These are phyloP conservation scores for Frieseomelitta varia DNA, from an alignment of 1,140 invertebrate species.

Conservation along the genomic window DNA sequence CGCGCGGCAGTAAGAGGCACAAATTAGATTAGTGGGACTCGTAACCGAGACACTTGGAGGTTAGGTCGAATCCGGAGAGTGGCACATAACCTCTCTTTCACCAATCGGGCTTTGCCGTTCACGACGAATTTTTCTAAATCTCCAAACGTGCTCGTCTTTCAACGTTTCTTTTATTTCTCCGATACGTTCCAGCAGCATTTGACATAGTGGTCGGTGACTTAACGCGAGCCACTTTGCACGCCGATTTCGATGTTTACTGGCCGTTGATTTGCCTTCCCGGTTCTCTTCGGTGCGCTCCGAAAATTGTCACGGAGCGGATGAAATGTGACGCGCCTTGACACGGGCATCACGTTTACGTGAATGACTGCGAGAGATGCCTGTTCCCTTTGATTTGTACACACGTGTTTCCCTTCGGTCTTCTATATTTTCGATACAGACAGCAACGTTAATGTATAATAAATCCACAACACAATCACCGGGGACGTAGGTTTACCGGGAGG, in stretches of 20 bases:
- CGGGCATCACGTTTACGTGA: slow-evolving; percentile 34
- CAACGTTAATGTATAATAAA: not conserved
- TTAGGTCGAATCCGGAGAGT: slow-evolving; percentile 50
- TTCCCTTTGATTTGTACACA: not conserved
- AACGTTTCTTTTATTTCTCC: slow-evolving; percentile 16
- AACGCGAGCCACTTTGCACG: not conserved
- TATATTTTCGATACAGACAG: not conserved
- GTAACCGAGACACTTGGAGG: slow-evolving; percentile 59
- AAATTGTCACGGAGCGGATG: not conserved
- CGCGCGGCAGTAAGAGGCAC: slow-evolving; percentile 25
- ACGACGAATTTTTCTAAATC: not conserved
- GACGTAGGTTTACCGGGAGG: too few species aligned
- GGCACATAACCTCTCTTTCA: slow-evolving; percentile 41
- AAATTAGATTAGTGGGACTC: slow-evolving; percentile 67
- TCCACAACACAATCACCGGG: not conserved
- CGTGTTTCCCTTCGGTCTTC: not conserved
- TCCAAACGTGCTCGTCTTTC: not conserved
- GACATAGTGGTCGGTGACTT: slow-evolving; percentile 10
- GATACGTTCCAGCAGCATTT: not conserved
- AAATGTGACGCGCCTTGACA: not conserved
- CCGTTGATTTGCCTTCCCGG: too few species aligned
- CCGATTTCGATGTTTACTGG: not conserved
- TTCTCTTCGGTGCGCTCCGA: not conserved
- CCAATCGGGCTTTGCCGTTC: not conserved
- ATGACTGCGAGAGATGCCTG: too few species aligned